Evolutionary conservation across 1,140 invertebrate species (phyloP).

Genomic region (Drosophila sturtevanti): DNA sequence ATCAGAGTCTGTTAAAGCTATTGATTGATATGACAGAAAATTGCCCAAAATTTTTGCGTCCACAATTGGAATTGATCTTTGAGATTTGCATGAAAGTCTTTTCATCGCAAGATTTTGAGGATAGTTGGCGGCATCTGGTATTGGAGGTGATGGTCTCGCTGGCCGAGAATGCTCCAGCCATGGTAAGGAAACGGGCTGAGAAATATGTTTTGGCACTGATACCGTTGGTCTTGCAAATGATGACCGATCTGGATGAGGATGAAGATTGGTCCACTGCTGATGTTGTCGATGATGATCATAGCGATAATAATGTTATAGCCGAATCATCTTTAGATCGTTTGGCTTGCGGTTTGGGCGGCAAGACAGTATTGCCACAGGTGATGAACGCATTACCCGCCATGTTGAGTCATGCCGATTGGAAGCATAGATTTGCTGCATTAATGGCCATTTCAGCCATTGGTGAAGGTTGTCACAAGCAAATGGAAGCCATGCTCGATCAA

Average conservation of each 20-base stretch:
- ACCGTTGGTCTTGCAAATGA: constrained; percentile 94
- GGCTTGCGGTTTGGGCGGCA: constrained; percentile 97
- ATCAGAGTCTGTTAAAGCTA: constrained; percentile 95
- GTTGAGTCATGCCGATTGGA: constrained; percentile 93
- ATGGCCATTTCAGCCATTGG: constrained; percentile 99
- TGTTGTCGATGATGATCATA: constrained; percentile 94
- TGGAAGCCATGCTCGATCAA: constrained; percentile 95
- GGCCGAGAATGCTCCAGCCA: constrained; percentile 96
- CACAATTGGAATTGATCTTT: constrained; percentile 93
- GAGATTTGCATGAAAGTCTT: constrained; percentile 95
- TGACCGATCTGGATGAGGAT: constrained; percentile 94
- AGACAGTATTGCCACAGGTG: constrained; percentile 95
- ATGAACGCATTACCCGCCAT: constrained; percentile 93
- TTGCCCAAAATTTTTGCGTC: constrained; percentile 95
- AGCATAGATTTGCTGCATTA: constrained; percentile 95
- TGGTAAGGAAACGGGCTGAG: constrained; percentile 94
- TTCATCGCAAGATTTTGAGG: constrained; percentile 88
- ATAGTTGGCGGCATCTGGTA: constrained; percentile 94
- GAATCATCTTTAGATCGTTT: constrained; percentile 98
- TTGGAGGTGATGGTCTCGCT: constrained; percentile 97
- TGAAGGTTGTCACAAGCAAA: constrained; percentile 99
- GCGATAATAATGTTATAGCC: constrained; percentile 95
- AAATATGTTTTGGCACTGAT: constrained; percentile 92
- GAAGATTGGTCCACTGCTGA: constrained; percentile 90
- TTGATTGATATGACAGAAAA: constrained; percentile 97